These are phyloP conservation scores for Melieria omissa DNA, from an alignment of 2,888 invertebrate species.

Conservation along the genomic window DNA sequence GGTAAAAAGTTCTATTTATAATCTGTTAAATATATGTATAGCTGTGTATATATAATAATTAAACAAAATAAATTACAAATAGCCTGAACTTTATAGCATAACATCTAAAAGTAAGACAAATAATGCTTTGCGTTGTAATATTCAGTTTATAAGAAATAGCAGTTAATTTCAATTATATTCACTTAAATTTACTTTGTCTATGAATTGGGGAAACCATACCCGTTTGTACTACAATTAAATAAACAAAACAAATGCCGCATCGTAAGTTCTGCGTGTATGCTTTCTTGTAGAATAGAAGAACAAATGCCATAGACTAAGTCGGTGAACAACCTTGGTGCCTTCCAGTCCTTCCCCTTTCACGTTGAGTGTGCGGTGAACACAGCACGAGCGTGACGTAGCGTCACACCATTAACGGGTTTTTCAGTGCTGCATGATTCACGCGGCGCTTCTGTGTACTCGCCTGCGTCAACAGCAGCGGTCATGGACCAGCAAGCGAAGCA, in stretches of 20 bases:
- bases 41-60: conserved; percentile 17
- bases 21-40: not conserved
- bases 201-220: not conserved
- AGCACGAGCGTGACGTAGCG: too few species aligned
- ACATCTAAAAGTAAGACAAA: conserved; percentile 1
- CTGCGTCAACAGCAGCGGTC: not conserved
- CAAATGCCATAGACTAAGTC: too few species aligned
- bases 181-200: not conserved
- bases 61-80: not conserved
- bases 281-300: too few species aligned
- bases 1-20: conserved; percentile 23
- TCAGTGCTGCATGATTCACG: not conserved
- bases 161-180: conserved; percentile 5
- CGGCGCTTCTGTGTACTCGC: not conserved
- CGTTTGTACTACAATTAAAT: not conserved
- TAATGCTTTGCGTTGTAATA: not conserved
- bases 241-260: not conserved
- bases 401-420: too few species aligned
- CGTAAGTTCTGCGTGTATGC: too few species aligned
- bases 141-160: not conserved
- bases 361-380: too few species aligned
- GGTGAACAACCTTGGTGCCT: too few species aligned
- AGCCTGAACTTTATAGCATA: not conserved
- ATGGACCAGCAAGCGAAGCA: not conserved
- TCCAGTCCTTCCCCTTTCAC: too few species aligned